Evolutionary conservation across 2,888 invertebrate genomes (phyloP), one percentile per base, ranked within the genome.

Genomic region (Allolobophora icterica): DNA sequence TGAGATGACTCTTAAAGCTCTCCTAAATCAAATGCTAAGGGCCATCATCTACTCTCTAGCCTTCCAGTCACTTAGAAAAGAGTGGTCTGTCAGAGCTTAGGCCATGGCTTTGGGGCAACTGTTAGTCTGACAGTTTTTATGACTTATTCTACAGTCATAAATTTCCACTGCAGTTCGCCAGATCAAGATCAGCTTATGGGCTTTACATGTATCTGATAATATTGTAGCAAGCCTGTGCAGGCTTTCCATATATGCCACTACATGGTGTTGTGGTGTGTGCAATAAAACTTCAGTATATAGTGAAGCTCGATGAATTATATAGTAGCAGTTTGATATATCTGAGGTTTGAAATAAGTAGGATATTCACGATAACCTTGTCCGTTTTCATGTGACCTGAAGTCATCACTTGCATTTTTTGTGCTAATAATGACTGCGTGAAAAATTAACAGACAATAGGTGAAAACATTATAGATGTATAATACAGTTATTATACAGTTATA

Each of bases 41-140:
- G 71, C n/a, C 71, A 30, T 71, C 71, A 1, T 71, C 71, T 71
- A 6, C n/a, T 71, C 71, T 71, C 71, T 71, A 71, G 71, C n/a
- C 30, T n/a, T n/a, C 71, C 71, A 71, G 71, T 71, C 71, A 71
- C n/a, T 71, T 71, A n/a, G 71, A 71, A n/a, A 71, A n/a, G 71
- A n/a, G 30, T 58, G 5, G 30, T n/a, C 71, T 30, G n/a, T n/a
- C 71, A 71, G 71, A n/a, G 71, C n/a, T n/a, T 71, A 71, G 71
- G 71, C n/a, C n/a, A n/a, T 71, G 71, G 24, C 52, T 52, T 21
- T 52, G 24, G 24, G n/a, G 71, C 5, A 6, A n/a, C 5, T 71
- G 30, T 71, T n/a, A 71, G 71, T 71, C 30, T 30, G 71, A n/a
- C 71, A 71, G 71, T 71, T 71, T 71, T 30, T n/a, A 71, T n/a